Evolutionary conservation across 2,113 vertebrate species (phyloP), one percentile per base, ranked within the genome.

Genomic region (Corythoichthys haematopterus): DNA sequence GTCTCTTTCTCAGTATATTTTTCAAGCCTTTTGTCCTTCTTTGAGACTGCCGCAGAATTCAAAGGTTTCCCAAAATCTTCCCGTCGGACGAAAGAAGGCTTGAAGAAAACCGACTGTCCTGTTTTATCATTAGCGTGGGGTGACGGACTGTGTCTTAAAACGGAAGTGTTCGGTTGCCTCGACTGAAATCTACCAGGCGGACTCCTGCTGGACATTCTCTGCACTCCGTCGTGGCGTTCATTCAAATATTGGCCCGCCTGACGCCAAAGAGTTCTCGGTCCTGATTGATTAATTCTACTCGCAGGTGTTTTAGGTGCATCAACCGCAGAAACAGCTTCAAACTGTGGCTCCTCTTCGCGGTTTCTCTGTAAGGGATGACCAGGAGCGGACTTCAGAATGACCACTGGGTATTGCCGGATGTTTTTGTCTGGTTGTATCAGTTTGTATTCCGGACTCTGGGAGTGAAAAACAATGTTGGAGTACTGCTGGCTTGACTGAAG

Each of bases 81-180:
- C 10, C 16, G 55, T 14, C 51, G 40, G 36, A 33, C 16, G 4
- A 13, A 28, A 12, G 65, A 58, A 4, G 55, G 11, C 14, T 76
- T 74, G 46, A 81, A 66, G 38, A 73, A 79, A 69, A 79, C 77
- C 0, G 78, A 76, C 40, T 60, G 47, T 13, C 66, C 3, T 2
- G 45, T 65, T 53, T 16, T 66, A 59, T 8, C 63, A 63, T 75
- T 36, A 2, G 36, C 58, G 58, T 66, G 33, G n/a, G 69, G 40
- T 61, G 70, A 14, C 1, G 15, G 12, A 7, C 63, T 58, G 35
- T 3, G 37, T 68, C 73, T 70, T 46, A 64, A 56, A 73, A 53
- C 11, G 5, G 67, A 61, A 46, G 51, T 1, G 2, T 62, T 60
- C 3, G 14, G 6, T 20, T 16, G 72, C 61, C 46, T 46, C 33